Base-by-base conservation (phyloP, 1,140 invertebrate genomes). In the Hylaeus volcanicus region DNA sequence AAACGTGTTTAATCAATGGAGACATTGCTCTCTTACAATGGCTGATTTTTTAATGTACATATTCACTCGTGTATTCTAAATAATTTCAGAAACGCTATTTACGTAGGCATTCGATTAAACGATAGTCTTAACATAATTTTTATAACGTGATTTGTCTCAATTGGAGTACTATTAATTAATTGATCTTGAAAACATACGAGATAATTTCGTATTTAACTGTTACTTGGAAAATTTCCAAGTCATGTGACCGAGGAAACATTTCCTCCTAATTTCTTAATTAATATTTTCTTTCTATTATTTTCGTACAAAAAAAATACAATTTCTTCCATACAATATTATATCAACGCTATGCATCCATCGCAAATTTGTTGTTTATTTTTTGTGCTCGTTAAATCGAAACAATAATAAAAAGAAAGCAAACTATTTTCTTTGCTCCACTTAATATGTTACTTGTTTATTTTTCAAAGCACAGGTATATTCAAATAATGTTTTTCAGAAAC, bases 1-100 rank as follows among this genome's bases (percentile, higher is more conserved):
- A 81, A 84, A 84, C 41, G 26, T 84, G 79, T 84, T 84, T 84
- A 84, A 84, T 84, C 82, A 76, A 84, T 84, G 79, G 69, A 81
- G 73, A 77, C 63, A 74, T 53, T 72, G 43, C 71, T 74, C 56
- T 63, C 60, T 55, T 69, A 53, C 26, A 79, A 79, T 83, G 65
- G 56, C 48, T 39, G 51, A 80, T 74, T 70, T 80, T 74, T 70
- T 70, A 0, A 14, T 65, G 2, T 60, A 51, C 5, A 39, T 53
- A n/a, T 48, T 37, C 45, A 55, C 5, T n/a, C 43, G n/a, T 5
- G 51, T n/a, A 8, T 8, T 41, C 51, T 53, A 5, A 61, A 4
- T n/a, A n/a, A 51, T 5, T 12, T 0, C 9, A 14, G 11, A 48
- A 48, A 58, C 6, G 14, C 53, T 65, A 53, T 64, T 56, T 12